A percentile compares a stretch with the other conserved stretches of the same genome.
Conservation (phyloP, 2,113 vertebrate genomes). For the Hippocampus comes region DNA sequence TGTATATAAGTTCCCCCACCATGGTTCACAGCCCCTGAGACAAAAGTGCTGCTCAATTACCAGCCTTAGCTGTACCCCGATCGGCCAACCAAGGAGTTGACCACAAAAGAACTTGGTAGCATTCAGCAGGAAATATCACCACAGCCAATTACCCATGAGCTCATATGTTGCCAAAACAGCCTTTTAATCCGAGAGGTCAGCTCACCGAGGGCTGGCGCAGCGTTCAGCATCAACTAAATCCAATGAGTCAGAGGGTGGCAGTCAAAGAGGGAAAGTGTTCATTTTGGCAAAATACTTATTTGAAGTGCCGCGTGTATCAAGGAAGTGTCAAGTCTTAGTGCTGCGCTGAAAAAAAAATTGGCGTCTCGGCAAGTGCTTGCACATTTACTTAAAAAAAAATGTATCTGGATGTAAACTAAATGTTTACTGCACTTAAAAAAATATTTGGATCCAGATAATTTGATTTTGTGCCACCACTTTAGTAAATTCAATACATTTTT, state of each 20-base stretch:
- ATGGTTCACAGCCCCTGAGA: slow-evolving; percentile 46
- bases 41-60: slow-evolving; percentile 59
- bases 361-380: too few species aligned
- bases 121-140: slow-evolving; percentile 69
- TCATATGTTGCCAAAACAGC: slow-evolving; percentile 75
- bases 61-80: slow-evolving; percentile 33
- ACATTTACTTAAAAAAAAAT: too few species aligned
- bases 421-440: too few species aligned
- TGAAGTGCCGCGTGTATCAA: not conserved
- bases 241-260: slow-evolving; percentile 29
- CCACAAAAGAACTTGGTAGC: slow-evolving; percentile 67
- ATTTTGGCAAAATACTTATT: slow-evolving; percentile 17
- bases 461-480: too few species aligned
- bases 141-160: slow-evolving; percentile 68
- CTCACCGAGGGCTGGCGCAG: slow-evolving; percentile 35
- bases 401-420: too few species aligned
- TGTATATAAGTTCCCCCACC: slow-evolving; percentile 26
- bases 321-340: not conserved
- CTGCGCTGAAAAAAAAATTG: not conserved
- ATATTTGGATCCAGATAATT: too few species aligned
- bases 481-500: too few species aligned
- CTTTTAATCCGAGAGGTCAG: slow-evolving; percentile 67
- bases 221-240: slow-evolving; percentile 18
- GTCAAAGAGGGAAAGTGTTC: slow-evolving; percentile 14
- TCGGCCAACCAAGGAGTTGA: slow-evolving; percentile 39